A percentile compares a stretch with the other conserved stretches of the same genome.
Conservation (phyloP, 2,113 vertebrate genomes). For the Junco hyemalis region DNA sequence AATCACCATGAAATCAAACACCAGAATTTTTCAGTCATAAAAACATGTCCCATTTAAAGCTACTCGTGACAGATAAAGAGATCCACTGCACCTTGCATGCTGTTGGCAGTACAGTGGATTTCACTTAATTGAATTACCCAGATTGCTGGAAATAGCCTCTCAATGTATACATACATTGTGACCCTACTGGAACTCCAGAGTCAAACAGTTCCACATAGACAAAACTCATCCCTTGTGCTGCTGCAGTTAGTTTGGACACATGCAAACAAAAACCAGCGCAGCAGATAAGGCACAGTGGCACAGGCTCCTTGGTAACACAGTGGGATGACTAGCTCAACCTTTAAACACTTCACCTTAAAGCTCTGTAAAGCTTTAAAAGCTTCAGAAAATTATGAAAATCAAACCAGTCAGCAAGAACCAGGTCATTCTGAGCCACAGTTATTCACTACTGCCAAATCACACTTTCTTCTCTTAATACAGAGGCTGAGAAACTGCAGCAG, state of each 20-base stretch:
- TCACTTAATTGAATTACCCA: background rate
- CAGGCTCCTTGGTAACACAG: background rate
- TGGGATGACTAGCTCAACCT: background rate
- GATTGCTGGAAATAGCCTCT: background rate
- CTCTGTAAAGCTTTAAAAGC: background rate
- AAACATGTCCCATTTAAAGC: background rate
- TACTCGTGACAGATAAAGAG: background rate
- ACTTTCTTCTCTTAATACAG: background rate
- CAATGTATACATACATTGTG: no score
- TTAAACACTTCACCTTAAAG: background rate
- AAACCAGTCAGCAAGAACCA: background rate
- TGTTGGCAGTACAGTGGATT: background rate
- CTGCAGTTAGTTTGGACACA: background rate
- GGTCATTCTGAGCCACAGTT: background rate
- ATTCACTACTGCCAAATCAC: background rate
- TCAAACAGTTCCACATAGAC: background rate
- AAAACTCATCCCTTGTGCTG: background rate
- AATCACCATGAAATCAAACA: background rate
- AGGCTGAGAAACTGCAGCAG: background rate
- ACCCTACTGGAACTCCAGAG: background rate
- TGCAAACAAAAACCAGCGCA: fast-evolving
- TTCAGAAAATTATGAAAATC: background rate
- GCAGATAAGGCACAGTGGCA: background rate
- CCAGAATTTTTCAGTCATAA: background rate
- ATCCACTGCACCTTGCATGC: background rate